Evolutionary conservation across 2,888 invertebrate species (phyloP), one percentile per base, ranked within the genome.

Genomic region (Acanthopleura granulata): DNA sequence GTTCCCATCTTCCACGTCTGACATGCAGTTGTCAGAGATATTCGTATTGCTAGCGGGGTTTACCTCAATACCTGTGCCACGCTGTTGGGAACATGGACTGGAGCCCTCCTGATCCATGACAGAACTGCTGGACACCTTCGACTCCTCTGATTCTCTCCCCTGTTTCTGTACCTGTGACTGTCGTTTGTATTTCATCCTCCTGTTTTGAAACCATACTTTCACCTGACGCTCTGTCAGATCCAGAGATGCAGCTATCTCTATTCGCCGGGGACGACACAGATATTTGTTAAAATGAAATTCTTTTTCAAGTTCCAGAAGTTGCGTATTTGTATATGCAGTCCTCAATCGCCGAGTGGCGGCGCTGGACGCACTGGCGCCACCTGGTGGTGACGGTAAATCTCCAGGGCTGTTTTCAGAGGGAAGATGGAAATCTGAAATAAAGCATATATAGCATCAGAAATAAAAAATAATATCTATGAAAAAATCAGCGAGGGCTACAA

Each of bases 151-250:
- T 6, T 71, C 71, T 4, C 18, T 40, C 25, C 57, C 72, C 61
- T 85, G 83, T 74, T 84, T 70, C 72, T 82, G 81, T 27, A 83
- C 78, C 80, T 84, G 85, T 0, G 85, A 85, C 78, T 88, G 87
- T 11, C 88, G 79, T 74, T 89, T 89, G 80, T 84, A 88, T 91
- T 99, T 99, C 98, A 99, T 99, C 85, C 99, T 93, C 83, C 99
- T 93, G 90, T 99, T 99, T 91, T 99, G 99, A 90, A 99, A 99
- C 98, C 98, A 98, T 84, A 98, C 98, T 91, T 98, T 97, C 51
- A 96, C 89, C 89, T 96, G 96, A 18, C 95, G 91, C 85, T 96
- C 96, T 0, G 94, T 93, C 12, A 96, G 91, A 80, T 93, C 93
- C 16, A 96, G 91, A 49, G 92, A 91, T 51, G 93, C 92, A 0